These are phyloP conservation scores for Coilia nasus DNA, from an alignment of 2,797 vertebrate species.

Conservation along the genomic window DNA sequence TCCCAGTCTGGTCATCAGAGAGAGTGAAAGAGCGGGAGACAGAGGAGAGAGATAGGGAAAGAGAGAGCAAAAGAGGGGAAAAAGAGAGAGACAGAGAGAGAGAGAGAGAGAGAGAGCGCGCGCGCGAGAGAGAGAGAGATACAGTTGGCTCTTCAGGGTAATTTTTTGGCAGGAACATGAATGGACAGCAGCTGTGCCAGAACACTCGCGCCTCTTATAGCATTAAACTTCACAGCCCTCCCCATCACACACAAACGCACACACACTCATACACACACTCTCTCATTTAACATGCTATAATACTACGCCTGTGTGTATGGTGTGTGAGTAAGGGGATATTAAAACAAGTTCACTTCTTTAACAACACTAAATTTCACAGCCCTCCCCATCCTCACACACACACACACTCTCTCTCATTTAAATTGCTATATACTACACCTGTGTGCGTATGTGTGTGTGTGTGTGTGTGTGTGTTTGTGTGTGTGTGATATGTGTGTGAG, in stretches of 20 bases:
- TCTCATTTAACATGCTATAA: neutral
- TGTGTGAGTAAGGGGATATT: too few relatives aligned
- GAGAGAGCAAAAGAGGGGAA: neutral
- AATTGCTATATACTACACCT: neutral
- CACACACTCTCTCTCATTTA: neutral
- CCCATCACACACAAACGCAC: neutral
- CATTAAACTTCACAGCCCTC: neutral
- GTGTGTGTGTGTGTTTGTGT: too few relatives aligned
- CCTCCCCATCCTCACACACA: neutral
- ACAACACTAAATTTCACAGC: neutral
- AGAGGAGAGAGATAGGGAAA: neutral
- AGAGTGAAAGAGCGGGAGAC: neutral
- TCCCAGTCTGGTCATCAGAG: too few relatives aligned
- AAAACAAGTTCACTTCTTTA: too few relatives aligned
- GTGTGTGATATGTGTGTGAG: too few relatives aligned
- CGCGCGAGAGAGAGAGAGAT: neutral
- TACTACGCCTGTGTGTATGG: neutral
- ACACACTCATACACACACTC: slow-evolving; percentile 12
- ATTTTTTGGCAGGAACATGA: neutral
- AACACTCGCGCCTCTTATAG: neutral
- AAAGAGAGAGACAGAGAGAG: neutral
- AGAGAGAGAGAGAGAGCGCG: neutral
- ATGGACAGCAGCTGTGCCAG: neutral
- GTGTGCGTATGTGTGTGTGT: too few relatives aligned
- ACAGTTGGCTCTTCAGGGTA: neutral